Conservation (phyloP, 1,140 invertebrate species). For the Dryas iulia region DNA sequence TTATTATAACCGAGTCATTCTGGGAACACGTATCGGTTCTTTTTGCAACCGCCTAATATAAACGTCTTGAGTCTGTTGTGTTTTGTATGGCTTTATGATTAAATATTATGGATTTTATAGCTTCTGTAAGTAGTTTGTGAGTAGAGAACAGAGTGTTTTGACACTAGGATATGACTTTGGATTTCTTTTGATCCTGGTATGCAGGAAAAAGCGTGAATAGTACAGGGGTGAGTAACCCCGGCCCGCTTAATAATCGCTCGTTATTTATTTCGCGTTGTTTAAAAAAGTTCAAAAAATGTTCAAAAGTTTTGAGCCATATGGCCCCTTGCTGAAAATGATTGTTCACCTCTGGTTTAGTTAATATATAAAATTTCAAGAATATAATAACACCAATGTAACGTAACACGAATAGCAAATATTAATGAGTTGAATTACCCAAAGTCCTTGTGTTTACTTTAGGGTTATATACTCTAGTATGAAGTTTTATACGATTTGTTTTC, state of each 20-base stretch:
- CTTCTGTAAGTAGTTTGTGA: neutral
- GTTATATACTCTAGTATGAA: constrained; percentile 11
- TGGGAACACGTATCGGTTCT: neutral
- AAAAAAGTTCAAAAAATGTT: too few relatives aligned
- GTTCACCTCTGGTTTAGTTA: too few relatives aligned
- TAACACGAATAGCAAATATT: neutral
- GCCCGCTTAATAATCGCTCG: too few relatives aligned
- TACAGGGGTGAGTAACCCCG: too few relatives aligned
- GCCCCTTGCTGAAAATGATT: too few relatives aligned
- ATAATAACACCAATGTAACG: neutral
- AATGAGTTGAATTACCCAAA: neutral
- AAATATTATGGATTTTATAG: neutral
- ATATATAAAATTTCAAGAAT: neutral
- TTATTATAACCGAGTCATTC: constrained; percentile 19
- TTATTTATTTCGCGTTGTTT: too few relatives aligned
- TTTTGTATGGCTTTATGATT: neutral
- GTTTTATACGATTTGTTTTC: constrained; percentile 25
- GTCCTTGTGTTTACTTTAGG: constrained; percentile 2
- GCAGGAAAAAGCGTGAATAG: too few relatives aligned
- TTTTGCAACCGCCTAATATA: neutral
- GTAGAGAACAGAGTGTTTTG: too few relatives aligned
- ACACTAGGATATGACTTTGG: too few relatives aligned
- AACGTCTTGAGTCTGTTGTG: neutral
- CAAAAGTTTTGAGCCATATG: too few relatives aligned
- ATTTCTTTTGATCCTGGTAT: too few relatives aligned